Evolutionary conservation across 1,140 invertebrate genomes (phyloP).

Genomic region (Ceratitis capitata): DNA sequence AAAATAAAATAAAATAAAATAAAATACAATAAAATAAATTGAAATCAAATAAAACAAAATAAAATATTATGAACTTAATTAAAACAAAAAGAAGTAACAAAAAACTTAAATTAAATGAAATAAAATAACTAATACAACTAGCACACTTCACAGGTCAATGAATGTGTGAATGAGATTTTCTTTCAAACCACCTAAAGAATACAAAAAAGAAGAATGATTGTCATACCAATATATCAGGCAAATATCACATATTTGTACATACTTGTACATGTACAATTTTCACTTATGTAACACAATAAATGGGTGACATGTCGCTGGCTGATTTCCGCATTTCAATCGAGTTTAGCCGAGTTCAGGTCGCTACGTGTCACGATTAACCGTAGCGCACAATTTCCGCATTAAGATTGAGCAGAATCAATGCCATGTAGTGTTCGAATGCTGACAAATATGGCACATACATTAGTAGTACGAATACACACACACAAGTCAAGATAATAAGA

Average conservation of each 20-base stretch:
- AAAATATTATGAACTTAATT: no score
- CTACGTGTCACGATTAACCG: slow-evolving; percentile 23
- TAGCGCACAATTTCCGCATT: slow-evolving; percentile 19
- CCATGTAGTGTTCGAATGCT: neutral
- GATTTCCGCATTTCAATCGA: slow-evolving; percentile 19
- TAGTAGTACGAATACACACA: no score
- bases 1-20: no score
- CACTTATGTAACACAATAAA: neutral
- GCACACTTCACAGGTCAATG: neutral
- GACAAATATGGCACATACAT: neutral
- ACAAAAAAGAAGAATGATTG: neutral
- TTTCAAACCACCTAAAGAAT: neutral
- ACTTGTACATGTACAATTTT: neutral
- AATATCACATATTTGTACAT: neutral
- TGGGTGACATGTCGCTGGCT: neutral
- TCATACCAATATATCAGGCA: neutral
- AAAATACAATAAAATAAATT: no score
- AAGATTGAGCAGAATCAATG: neutral
- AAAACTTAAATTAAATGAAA: no score
- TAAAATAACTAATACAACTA: no score
- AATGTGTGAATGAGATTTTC: neutral
- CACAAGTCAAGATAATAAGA: no score
- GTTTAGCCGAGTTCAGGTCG: neutral
- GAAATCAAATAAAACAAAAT: no score
- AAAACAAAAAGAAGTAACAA: no score